Conservation (phyloP, 1,140 invertebrate species). For the Sycophaga agraensis region DNA sequence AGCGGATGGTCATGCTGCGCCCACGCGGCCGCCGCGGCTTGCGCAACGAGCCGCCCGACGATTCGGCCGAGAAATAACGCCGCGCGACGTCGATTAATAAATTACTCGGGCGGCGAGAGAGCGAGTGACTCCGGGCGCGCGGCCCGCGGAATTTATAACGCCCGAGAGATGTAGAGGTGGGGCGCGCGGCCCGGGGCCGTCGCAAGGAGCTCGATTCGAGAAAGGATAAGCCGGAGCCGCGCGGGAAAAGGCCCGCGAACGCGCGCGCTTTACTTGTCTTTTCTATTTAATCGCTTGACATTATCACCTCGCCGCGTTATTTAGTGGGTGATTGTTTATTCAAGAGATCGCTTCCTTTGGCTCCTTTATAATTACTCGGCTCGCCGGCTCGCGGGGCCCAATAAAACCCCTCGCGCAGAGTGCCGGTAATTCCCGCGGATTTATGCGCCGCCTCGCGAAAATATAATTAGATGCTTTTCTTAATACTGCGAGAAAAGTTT, state of each 20-base stretch:
- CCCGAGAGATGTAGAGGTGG: background rate
- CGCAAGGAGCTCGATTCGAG: background rate
- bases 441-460: no score
- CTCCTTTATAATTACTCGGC: background rate
- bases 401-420: no score
- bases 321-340: slow-evolving; percentile 17
- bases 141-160: background rate
- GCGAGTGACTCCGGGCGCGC: background rate
- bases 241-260: no score
- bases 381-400: no score
- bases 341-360: background rate
- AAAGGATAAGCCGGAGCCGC: background rate
- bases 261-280: no score
- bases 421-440: no score
- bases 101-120: slow-evolving; percentile 1
- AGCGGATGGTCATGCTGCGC: slow-evolving; percentile 1
- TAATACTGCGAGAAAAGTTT: no score
- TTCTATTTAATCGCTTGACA: slow-evolving; percentile 2
- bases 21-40: no score
- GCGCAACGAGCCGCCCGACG: background rate
- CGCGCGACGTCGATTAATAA: slow-evolving; percentile 15
- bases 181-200: background rate
- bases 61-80: slow-evolving; percentile 18
- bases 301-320: slow-evolving; percentile 10
- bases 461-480: no score